phyloP scores from a whole-genome alignment of 1,140 invertebrate genomes.

The Drosophila melanica region DNA sequence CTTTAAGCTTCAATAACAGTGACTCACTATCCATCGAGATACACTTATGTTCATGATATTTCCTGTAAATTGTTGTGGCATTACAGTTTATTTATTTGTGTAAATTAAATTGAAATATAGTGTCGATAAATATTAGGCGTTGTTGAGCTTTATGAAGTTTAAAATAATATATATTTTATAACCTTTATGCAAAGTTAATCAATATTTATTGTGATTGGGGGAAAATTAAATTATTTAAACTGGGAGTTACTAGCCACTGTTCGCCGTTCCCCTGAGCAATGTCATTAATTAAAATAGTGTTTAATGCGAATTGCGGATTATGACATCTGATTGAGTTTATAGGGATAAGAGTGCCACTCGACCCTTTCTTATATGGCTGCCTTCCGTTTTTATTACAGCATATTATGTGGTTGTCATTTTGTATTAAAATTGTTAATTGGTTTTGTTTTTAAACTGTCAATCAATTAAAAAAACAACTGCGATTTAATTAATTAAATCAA shows the following conservation, averaged over 20 bases:
- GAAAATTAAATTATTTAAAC: slow-evolving; percentile 20
- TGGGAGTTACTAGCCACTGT: slow-evolving; percentile 14
- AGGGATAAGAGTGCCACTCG: not conserved
- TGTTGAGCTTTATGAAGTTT: too few species aligned
- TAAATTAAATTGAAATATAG: too few species aligned
- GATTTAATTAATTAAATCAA: slow-evolving; percentile 83
- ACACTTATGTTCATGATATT: too few species aligned
- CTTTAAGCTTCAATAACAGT: not conserved
- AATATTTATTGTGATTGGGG: not conserved
- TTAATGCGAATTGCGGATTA: slow-evolving; percentile 76
- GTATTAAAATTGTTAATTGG: slow-evolving; percentile 84
- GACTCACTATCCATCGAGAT: not conserved
- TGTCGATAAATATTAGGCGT: too few species aligned
- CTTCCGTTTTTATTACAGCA: slow-evolving; percentile 71
- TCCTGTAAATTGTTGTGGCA: too few species aligned
- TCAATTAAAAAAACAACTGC: slow-evolving; percentile 83
- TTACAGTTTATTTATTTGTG: too few species aligned
- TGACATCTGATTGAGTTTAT: slow-evolving; percentile 60
- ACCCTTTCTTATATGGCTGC: slow-evolving; percentile 1
- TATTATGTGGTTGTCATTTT: slow-evolving; percentile 74
- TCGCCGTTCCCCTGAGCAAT: slow-evolving; percentile 54
- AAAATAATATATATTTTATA: too few species aligned
- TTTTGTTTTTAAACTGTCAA: slow-evolving; percentile 83
- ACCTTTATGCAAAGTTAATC: not conserved
- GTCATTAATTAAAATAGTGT: slow-evolving; percentile 82